These are phyloP conservation scores for Iguana delicatissima DNA, from an alignment of 2,797 vertebrate genomes.

Conservation along the genomic window DNA sequence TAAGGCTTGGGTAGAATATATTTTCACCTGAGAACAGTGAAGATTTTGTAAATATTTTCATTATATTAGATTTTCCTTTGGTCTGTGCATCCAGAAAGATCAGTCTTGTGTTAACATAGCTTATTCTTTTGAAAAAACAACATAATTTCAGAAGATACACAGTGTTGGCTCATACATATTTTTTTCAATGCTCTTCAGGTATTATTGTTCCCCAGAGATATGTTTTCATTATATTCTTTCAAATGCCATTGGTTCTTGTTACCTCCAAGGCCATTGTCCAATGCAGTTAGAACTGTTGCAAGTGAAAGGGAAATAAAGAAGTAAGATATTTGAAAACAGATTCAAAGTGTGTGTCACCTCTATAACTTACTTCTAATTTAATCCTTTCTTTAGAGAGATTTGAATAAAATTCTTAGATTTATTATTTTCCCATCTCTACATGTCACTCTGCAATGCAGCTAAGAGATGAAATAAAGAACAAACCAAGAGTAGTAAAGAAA, in stretches of 20 bases:
- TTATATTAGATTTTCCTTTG: neutral
- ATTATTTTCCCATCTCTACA: constrained; percentile 33
- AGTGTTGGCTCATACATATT: constrained; percentile 35
- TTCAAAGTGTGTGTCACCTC: constrained; percentile 8
- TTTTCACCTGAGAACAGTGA: constrained; percentile 49
- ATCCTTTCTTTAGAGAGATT: constrained; percentile 18
- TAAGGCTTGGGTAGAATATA: constrained; percentile 32
- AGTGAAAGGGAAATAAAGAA: constrained; percentile 15
- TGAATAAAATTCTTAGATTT: constrained; percentile 55
- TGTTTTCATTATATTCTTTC: constrained; percentile 48
- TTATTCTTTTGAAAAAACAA: constrained; percentile 51
- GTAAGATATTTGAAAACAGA: constrained; percentile 53
- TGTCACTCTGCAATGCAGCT: constrained; percentile 38
- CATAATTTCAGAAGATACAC: constrained; percentile 12
- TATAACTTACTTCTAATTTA: constrained; percentile 43
- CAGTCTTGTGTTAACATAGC: constrained; percentile 41
- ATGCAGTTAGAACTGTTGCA: constrained; percentile 39
- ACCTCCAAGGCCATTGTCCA: constrained; percentile 39
- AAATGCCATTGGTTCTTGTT: constrained; percentile 41
- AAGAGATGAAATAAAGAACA: constrained; percentile 59
- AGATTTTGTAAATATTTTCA: constrained; percentile 37
- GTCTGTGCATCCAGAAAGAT: constrained; percentile 9
- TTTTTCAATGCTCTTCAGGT: constrained; percentile 34
- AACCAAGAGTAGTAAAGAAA: constrained; percentile 45
- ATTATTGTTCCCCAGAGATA: constrained; percentile 32